Evolutionary conservation across 1,140 invertebrate species (phyloP), one percentile per base, ranked within the genome.

Genomic region (Lepidostoma basale): DNA sequence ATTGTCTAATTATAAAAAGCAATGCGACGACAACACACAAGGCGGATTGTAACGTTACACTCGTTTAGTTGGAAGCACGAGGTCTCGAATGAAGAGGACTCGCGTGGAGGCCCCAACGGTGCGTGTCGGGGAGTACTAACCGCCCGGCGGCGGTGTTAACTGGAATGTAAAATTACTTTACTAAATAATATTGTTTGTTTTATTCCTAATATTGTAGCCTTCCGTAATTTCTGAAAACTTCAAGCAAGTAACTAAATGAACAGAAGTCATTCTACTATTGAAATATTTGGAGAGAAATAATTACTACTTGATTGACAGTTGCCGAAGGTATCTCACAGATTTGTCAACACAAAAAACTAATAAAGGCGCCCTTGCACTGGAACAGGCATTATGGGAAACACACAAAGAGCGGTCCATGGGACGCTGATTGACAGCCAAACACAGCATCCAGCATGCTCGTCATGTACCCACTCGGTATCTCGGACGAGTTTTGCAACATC

Each of bases 101-200:
- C n/a, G n/a, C n/a, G n/a, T n/a, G n/a, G n/a, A n/a, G n/a, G n/a
- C n/a, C n/a, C n/a, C n/a, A n/a, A n/a, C n/a, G n/a, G n/a, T n/a
- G n/a, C n/a, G n/a, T n/a, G n/a, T n/a, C n/a, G n/a, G n/a, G n/a
- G n/a, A n/a, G n/a, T n/a, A n/a, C n/a, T n/a, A n/a, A n/a, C n/a
- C n/a, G n/a, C n/a, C n/a, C n/a, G n/a, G n/a, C n/a, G n/a, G n/a
- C n/a, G n/a, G 30, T 54, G 49, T 54, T 54, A 54, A 54, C 28
- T 54, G 26, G 23, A 54, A 54, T 54, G 49, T 54, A 54, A 54
- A 28, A 30, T 23, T 54, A 54, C 49, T 33, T 16, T 14, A 28
- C 23, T 26, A 54, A 54, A 54, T 54, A 54, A 30, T 28, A 54
- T 54, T 28, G 49, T 54, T 54, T 28, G 20, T 54, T 26, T 28